Conservation (phyloP, 2,113 vertebrate genomes). For the Daubentonia madagascariensis region DNA sequence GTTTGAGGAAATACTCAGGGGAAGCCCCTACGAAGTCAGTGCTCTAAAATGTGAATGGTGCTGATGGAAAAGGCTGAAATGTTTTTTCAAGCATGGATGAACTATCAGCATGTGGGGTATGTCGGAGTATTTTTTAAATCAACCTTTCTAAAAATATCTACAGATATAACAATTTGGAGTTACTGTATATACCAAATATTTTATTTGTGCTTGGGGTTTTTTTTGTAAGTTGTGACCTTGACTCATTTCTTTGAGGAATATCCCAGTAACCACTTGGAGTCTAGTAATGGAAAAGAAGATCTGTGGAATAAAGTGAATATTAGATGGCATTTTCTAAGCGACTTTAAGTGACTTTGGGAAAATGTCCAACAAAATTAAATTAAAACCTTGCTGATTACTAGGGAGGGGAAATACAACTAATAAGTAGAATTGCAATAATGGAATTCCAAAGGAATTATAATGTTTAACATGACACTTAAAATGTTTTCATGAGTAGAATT, state of each 20-base stretch:
- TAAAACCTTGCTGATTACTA: slow-evolving; percentile 19
- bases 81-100: not conserved
- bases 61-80: slow-evolving; percentile 44
- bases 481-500: not conserved
- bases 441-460: not conserved
- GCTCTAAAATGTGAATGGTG: slow-evolving; percentile 50
- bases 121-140: slow-evolving; percentile 6
- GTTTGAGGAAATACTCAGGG: slow-evolving; percentile 57
- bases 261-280: not conserved
- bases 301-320: not conserved
- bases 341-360: not conserved
- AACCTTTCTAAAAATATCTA: slow-evolving; percentile 39
- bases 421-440: not conserved
- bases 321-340: not conserved
- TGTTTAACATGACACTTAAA: not conserved
- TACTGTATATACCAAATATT: not conserved
- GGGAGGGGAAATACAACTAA: not conserved
- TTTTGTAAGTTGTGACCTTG: not conserved
- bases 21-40: not conserved
- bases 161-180: not conserved
- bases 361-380: not conserved
- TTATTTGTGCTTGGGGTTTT: not conserved
- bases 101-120: not conserved
- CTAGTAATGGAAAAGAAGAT: not conserved
- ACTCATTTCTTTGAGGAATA: not conserved